phyloP scores from a whole-genome alignment of 2,797 vertebrate genomes.

The Lagocephalus sceleratus region DNA sequence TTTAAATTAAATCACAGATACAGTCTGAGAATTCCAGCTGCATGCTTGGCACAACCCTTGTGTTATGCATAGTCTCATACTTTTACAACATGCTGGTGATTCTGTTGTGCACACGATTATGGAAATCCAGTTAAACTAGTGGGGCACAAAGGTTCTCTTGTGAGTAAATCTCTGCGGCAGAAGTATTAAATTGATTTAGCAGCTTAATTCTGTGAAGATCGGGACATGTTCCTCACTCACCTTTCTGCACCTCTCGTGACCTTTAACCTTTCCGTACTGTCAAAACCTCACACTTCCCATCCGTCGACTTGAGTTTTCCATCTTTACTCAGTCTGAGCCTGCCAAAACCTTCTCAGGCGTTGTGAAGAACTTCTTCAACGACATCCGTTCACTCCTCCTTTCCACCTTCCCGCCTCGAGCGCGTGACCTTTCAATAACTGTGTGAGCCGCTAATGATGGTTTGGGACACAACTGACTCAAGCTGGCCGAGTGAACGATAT shows the following conservation, averaged over 20 bases:
- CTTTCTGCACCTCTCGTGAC: not conserved
- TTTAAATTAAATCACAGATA: too few species aligned
- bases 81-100: too few species aligned
- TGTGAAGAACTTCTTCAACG: not conserved
- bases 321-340: not conserved
- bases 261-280: not conserved
- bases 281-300: conserved; percentile 27
- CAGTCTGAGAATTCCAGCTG: too few species aligned
- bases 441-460: conserved; percentile 22
- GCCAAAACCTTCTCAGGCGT: not conserved
- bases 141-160: too few species aligned
- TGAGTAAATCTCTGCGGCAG: too few species aligned
- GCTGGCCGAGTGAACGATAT: conserved; percentile 19
- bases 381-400: conserved; percentile 2
- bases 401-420: conserved; percentile 21
- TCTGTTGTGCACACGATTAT: too few species aligned
- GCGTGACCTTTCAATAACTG: conserved; percentile 10
- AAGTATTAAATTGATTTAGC: too few species aligned
- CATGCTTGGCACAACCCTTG: too few species aligned
- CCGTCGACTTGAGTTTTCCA: conserved; percentile 17
- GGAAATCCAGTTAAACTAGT: too few species aligned
- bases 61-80: too few species aligned
- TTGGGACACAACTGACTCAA: conserved; percentile 15
- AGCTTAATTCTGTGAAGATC: too few species aligned
- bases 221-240: not conserved